Evolutionary conservation across 2,113 vertebrate genomes (phyloP).

Genomic region (Chelonoidis abingdonii): DNA sequence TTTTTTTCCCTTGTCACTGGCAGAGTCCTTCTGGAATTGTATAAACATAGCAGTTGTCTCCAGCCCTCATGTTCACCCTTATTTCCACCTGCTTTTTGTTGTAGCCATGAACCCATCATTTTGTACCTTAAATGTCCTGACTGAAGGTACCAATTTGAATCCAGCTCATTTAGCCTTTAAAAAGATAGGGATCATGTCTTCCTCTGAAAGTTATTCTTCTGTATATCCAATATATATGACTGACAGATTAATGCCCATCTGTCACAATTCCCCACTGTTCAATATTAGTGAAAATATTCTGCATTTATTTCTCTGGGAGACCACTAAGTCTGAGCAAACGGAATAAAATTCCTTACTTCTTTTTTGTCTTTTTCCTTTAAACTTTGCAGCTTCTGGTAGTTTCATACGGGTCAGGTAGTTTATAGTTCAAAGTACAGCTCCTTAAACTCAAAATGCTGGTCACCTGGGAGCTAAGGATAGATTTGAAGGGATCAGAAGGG

Average conservation of each 20-base stretch:
- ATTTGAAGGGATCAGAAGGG: conserved; percentile 55
- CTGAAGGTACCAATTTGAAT: conserved; percentile 16
- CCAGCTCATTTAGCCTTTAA: conserved; percentile 35
- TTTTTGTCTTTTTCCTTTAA: conserved; percentile 20
- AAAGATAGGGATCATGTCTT: conserved; percentile 50
- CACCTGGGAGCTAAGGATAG: conserved; percentile 34
- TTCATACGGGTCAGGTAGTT: conserved; percentile 16
- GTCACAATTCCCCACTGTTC: conserved; percentile 67
- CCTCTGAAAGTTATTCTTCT: conserved; percentile 63
- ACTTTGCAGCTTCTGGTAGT: neutral
- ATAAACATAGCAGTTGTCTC: neutral
- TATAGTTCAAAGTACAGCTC: conserved; percentile 22
- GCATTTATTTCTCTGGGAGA: conserved; percentile 50
- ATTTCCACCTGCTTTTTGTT: neutral
- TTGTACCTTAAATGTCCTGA: neutral
- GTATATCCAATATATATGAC: conserved; percentile 66
- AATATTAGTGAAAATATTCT: conserved; percentile 73
- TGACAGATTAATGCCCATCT: conserved; percentile 77
- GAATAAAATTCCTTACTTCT: neutral
- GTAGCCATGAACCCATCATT: neutral
- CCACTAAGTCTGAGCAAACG: neutral
- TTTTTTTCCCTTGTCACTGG: neutral
- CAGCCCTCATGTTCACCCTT: neutral
- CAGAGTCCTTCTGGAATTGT: neutral
- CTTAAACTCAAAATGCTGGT: conserved; percentile 36